phyloP scores from a whole-genome alignment of 2,797 vertebrate genomes.

The Delichon dasypus region DNA sequence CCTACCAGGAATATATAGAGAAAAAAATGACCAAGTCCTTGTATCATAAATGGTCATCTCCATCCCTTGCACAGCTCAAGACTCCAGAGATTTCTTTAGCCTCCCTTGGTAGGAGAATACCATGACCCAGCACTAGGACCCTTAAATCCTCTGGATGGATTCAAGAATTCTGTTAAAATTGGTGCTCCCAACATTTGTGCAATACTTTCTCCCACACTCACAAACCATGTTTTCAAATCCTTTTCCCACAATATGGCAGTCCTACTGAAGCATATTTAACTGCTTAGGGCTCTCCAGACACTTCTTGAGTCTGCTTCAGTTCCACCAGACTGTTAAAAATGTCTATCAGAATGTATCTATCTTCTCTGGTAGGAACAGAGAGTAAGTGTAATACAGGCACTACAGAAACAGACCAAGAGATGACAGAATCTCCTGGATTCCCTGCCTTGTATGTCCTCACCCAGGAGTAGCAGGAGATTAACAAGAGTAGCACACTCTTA shows the following conservation, averaged over 20 bases:
- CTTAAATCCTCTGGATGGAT: not conserved
- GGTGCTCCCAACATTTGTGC: not conserved
- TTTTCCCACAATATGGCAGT: not conserved
- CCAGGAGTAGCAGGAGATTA: not conserved
- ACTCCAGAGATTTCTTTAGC: not conserved
- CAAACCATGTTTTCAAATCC: not conserved
- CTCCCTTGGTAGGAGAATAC: not conserved
- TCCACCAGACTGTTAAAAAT: not conserved
- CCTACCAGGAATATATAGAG: rapidly evolving
- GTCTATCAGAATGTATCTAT: not conserved
- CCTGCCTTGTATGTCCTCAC: not conserved
- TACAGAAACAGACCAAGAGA: not conserved
- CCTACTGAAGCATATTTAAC: not conserved
- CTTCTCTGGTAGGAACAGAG: not conserved
- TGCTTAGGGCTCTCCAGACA: not conserved
- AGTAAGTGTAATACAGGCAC: not conserved
- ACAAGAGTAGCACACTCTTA: not conserved
- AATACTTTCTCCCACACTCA: not conserved
- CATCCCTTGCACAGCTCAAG: not conserved
- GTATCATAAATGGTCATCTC: not conserved
- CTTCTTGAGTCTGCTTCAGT: not conserved
- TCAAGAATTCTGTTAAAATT: not conserved
- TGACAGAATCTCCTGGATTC: not conserved
- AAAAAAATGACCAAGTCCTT: not conserved
- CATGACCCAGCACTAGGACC: not conserved